Base-by-base conservation (phyloP, 2,797 vertebrate genomes). In the Gymnocypris eckloni region DNA sequence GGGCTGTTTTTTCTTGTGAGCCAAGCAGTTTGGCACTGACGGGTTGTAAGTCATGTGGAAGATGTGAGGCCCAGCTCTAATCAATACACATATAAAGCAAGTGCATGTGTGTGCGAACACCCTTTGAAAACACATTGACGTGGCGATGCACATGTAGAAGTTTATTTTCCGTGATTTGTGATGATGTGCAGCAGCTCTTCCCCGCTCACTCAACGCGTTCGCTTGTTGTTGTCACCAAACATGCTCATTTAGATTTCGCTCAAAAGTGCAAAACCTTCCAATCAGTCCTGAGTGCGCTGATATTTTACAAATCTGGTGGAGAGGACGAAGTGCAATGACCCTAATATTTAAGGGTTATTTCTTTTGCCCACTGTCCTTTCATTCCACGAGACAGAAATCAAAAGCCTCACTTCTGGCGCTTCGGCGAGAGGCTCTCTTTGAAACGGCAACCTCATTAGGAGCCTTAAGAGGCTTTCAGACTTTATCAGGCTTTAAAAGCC, bases 401-500 rank as follows among this genome's bases (percentile, higher is more conserved):
- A 88, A 88, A 89, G 88, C 88, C 71, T 86, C 90, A 82, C 88
- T 89, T 80, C 39, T 88, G 86, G 84, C 78, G 86, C 92, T 92
- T 92, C 84, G 90, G 87, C 90, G 88, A 91, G 92, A 93, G 91
- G 92, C 91, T 86, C 52, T 86, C 89, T 93, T 94, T 94, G 90
- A 93, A 91, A 89, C 80, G 87, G 88, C 89, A 64, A 64, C 56
- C 89, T 92, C 87, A 93, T 91, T 89, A 90, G 82, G 66, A 64
- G 67, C 84, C 84, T 84, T 89, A 89, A 91, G 92, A 95, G 92
- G 94, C 94, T 96, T 96, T 96, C 94, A 96, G 94, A 94, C 93
- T 95, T 94, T 93, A 96, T 96, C 93, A 95, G 93, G 92, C 92
- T 92, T 91, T 96, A 96, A 95, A 95, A 95, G 95, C 94, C 84